A percentile compares a stretch with the other conserved stretches of the same genome.
phyloP scores from a whole-genome alignment of 2,113 vertebrate species.

The Neolamprologus brichardi region DNA sequence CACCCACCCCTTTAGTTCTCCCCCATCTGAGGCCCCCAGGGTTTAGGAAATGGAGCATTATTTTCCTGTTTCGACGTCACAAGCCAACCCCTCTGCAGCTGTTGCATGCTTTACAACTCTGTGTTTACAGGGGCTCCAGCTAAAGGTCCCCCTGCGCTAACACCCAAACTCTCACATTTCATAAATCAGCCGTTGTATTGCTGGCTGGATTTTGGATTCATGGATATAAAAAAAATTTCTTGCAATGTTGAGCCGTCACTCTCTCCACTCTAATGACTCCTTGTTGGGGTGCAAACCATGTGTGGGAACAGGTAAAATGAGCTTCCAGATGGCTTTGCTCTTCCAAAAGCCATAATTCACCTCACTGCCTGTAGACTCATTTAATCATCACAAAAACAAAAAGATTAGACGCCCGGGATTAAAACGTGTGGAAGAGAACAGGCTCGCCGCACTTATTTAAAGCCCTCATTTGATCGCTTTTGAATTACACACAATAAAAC shows the following conservation, averaged over 20 bases:
- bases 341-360: constrained; percentile 46
- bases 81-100: constrained; percentile 82
- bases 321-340: constrained; percentile 64
- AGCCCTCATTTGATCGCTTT: constrained; percentile 35
- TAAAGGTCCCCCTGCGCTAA: constrained; percentile 19
- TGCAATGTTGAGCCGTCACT: constrained; percentile 4
- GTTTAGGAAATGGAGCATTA: constrained; percentile 76
- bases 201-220: not conserved
- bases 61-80: constrained; percentile 70
- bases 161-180: constrained; percentile 22
- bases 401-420: constrained; percentile 58
- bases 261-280: constrained; percentile 49
- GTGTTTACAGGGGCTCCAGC: constrained; percentile 57
- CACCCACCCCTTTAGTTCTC: not conserved
- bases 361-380: constrained; percentile 53
- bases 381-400: constrained; percentile 69
- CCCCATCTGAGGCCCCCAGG: constrained; percentile 63
- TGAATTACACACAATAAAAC: constrained; percentile 42
- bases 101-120: constrained; percentile 74
- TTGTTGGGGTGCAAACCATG: constrained; percentile 51
- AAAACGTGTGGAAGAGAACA: constrained; percentile 27
- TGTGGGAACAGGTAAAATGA: constrained; percentile 62
- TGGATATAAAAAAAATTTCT: not conserved
- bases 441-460: constrained; percentile 10
- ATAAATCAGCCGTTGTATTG: not conserved